Evolutionary conservation across 2,888 invertebrate genomes (phyloP).

Genomic region (Chaetogeoica ovagalla): DNA sequence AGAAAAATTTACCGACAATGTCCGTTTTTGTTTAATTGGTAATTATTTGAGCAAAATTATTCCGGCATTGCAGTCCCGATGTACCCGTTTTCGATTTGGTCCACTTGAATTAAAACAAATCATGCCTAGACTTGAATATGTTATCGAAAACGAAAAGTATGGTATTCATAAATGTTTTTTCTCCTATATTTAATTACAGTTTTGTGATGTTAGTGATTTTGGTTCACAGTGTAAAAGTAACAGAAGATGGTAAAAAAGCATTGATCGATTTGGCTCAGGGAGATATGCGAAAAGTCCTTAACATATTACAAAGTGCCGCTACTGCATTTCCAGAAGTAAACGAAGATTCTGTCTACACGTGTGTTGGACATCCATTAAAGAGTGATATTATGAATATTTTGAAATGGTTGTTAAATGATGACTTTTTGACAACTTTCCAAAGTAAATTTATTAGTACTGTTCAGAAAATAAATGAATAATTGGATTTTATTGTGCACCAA

Average conservation of each 20-base stretch:
- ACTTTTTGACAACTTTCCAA: conserved; percentile 73
- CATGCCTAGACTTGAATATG: conserved; percentile 81
- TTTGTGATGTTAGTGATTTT: conserved; percentile 11
- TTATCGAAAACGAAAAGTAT: conserved; percentile 82
- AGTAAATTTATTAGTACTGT: conserved; percentile 63
- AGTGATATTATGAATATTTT: conserved; percentile 86
- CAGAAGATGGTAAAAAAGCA: conserved; percentile 87
- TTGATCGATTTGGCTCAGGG: conserved; percentile 87
- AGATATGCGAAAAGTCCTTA: conserved; percentile 97
- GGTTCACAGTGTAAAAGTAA: conserved; percentile 72
- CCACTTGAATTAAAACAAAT: conserved; percentile 86
- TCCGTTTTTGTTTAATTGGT: conserved; percentile 97
- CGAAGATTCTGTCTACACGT: conserved; percentile 90
- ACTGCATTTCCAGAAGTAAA: conserved; percentile 87
- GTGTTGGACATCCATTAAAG: conserved; percentile 93
- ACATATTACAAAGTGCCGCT: conserved; percentile 94
- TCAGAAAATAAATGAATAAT: too few relatives aligned
- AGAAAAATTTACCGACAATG: conserved; percentile 98
- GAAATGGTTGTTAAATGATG: conserved; percentile 80
- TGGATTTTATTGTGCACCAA: neutral
- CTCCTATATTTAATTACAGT: neutral
- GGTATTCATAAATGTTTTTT: conserved; percentile 55
- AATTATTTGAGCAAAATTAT: conserved; percentile 98
- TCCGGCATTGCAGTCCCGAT: conserved; percentile 96
- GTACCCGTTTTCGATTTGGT: conserved; percentile 94